Evolutionary conservation across 2,888 invertebrate genomes (phyloP), one percentile per base, ranked within the genome.

Genomic region (Acrocyrtus sp.): DNA sequence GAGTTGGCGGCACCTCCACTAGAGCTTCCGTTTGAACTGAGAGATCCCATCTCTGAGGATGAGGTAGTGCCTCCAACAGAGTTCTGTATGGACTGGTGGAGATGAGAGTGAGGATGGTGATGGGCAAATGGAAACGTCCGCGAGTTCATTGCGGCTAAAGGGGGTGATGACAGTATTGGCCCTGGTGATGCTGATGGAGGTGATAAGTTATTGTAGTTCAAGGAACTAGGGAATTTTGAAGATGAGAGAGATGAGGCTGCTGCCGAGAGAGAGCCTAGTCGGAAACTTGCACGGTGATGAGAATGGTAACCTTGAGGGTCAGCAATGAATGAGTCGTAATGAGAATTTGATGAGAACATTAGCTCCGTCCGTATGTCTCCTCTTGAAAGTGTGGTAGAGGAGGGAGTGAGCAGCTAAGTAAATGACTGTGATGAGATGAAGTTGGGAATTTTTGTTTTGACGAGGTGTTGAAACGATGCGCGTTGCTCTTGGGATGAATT

Each of bases 111-210:
- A 2, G 72, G 72, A 48, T 76, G 78, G 29, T 79, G 79, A 34
- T 77, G 77, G n/a, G 76, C 68, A 50, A 79, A 79, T n/a, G 79
- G 50, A 58, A 79, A 79, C n/a, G 77, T 74, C 27, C 79, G 65
- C n/a, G 79, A 78, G 67, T 79, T 79, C 79, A 79, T 79, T 10
- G 74, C 66, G 15, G 75, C 58, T n/a, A 72, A 39, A 17, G 70
- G 63, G n/a, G 70, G 62, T 63, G 70, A 63, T 57, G 70, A 62
- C 51, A 57, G 41, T 0, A 58, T 17, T 27, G 65, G 65, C 24
- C 57, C 62, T 56, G 57, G 66, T 26, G 70, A 66, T 48, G 70
- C 54, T 27, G 34, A 48, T 61, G 67, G 65, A 47, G 62, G 57
- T 27, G 62, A 57, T 21, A 41, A 47, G 61, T 62, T 61, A 54